Evolutionary conservation across 2,888 invertebrate species (phyloP).

Genomic region (Volucella inanis): DNA sequence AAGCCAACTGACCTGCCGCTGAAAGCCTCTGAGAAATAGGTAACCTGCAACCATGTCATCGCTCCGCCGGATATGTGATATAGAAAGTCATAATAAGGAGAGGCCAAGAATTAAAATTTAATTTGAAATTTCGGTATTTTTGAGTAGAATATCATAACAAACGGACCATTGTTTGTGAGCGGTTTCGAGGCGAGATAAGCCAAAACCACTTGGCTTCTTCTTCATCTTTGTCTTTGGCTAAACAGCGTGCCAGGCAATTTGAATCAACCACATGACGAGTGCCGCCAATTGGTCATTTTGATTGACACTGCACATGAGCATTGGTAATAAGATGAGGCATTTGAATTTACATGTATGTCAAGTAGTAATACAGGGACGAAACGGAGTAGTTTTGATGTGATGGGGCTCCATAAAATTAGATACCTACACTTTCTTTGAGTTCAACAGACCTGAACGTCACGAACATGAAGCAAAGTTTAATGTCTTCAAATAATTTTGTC

Average conservation of each 20-base stretch:
- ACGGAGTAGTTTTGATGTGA: neutral
- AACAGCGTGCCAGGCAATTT: neutral
- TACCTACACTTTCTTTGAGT: no score
- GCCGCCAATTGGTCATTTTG: constrained; percentile 28
- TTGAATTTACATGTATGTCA: constrained; percentile 42
- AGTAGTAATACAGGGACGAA: constrained; percentile 13
- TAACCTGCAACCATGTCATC: constrained; percentile 47
- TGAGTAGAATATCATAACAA: constrained; percentile 21
- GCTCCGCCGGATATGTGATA: neutral
- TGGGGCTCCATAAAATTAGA: neutral
- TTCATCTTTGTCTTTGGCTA: neutral
- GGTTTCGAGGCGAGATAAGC: neutral
- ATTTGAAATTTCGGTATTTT: constrained; percentile 5
- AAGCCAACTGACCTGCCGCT: no score
- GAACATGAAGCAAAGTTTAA: no score
- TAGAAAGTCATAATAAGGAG: constrained; percentile 55
- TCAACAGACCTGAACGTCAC: no score
- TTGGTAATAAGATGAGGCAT: constrained; percentile 7
- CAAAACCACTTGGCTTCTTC: neutral
- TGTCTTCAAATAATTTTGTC: no score
- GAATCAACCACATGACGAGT: neutral
- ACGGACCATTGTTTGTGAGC: constrained; percentile 5
- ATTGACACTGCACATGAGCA: neutral
- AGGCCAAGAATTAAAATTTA: constrained; percentile 10
- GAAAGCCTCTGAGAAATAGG: constrained; percentile 61